Conservation (phyloP, 2,888 invertebrate species). For the Penaeus monodon region DNA sequence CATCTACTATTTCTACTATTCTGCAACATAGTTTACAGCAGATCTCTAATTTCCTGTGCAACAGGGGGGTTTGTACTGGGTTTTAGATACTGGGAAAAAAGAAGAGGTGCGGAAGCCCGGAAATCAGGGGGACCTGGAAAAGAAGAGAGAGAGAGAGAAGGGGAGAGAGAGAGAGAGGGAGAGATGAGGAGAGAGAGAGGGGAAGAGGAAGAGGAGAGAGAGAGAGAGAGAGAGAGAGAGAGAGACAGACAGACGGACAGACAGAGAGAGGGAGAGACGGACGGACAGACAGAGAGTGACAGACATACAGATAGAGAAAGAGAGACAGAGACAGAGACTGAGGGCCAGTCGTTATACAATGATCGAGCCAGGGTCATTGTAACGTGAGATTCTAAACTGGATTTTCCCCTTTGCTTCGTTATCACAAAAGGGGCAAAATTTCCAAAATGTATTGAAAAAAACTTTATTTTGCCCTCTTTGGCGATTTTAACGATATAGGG, state of each 20-base stretch:
- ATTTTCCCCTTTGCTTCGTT: too few species aligned
- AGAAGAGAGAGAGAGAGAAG: neutral
- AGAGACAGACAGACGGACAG: neutral
- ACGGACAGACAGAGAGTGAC: neutral
- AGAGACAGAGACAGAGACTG: too few species aligned
- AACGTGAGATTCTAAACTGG: too few species aligned
- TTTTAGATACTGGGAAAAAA: neutral
- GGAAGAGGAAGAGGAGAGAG: neutral
- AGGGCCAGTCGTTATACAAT: neutral
- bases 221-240: neutral
- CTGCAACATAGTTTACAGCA: neutral
- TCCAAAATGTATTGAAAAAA: too few species aligned
- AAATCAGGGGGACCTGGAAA: neutral
- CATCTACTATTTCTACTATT: too few species aligned
- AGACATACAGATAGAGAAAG: too few species aligned
- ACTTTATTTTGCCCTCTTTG: too few species aligned
- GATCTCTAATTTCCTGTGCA: neutral
- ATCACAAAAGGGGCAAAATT: too few species aligned
- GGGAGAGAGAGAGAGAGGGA: neutral
- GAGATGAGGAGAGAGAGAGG: neutral
- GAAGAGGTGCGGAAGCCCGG: neutral
- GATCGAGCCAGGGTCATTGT: too few species aligned
- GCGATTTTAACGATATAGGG: neutral
- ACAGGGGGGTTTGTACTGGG: neutral
- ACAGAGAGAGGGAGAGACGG: conserved; percentile 3